Percentiles rank a stretch among this genome's conserved stretches.
phyloP scores from a whole-genome alignment of 2,888 invertebrate genomes.

The Macrophya annulata region DNA sequence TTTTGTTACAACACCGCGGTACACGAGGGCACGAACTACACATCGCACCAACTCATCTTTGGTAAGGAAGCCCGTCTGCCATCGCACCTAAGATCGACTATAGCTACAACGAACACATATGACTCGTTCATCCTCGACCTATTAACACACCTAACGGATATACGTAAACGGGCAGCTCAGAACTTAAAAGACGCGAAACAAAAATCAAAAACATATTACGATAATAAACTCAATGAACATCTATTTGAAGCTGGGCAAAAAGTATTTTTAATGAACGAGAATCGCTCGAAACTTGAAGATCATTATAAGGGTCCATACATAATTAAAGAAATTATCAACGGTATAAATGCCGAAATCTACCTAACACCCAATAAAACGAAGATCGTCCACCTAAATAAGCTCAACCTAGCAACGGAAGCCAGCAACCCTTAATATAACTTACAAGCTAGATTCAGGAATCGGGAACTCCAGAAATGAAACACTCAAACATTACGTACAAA shows the following conservation, averaged over 20 bases:
- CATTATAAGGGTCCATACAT: conserved; percentile 8
- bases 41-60: conserved; percentile 57
- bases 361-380: not conserved
- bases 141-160: conserved; percentile 59
- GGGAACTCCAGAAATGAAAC: no score
- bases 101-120: conserved; percentile 56
- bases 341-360: not conserved
- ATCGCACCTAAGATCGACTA: not conserved
- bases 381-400: conserved; percentile 29
- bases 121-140: conserved; percentile 61
- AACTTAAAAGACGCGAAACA: conserved; percentile 58
- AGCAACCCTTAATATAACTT: no score
- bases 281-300: not conserved
- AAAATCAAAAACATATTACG: conserved; percentile 12
- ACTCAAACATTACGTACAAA: not conserved
- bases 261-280: conserved; percentile 15
- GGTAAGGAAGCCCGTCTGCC: conserved; percentile 51
- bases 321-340: not conserved
- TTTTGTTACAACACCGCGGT: conserved; percentile 57
- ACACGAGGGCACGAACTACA: conserved; percentile 58
- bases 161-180: conserved; percentile 61
- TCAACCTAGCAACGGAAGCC: not conserved
- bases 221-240: not conserved
- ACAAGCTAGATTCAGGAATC: no score
- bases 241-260: conserved; percentile 1